These are phyloP conservation scores for Steinernema carpocapsae DNA, from an alignment of 2,888 invertebrate species.

Conservation along the genomic window DNA sequence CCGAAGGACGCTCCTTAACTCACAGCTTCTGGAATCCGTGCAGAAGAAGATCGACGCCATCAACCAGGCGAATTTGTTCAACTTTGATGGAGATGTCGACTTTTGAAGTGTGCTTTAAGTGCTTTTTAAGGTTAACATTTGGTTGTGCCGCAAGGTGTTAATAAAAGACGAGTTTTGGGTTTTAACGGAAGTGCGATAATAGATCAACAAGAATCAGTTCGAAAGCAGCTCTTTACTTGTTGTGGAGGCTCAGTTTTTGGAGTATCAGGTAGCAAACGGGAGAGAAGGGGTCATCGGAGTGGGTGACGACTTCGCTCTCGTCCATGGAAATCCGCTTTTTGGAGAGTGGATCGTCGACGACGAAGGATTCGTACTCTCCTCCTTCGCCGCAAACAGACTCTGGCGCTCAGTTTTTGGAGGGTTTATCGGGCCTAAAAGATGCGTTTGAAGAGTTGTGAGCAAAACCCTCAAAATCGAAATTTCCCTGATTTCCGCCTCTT, in stretches of 20 bases:
- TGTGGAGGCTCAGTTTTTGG: slow-evolving; percentile 81
- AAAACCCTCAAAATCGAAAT: too few species aligned
- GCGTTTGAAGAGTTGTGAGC: too few species aligned
- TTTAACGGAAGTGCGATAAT: too few species aligned
- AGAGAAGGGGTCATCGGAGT: slow-evolving; percentile 88
- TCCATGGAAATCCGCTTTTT: slow-evolving; percentile 70
- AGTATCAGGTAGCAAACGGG: slow-evolving; percentile 92
- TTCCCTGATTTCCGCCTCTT: too few species aligned
- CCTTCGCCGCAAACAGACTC: slow-evolving; percentile 96
- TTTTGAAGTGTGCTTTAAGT: too few species aligned
- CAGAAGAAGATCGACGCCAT: not conserved
- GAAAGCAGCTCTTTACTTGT: too few species aligned
- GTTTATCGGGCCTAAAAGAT: slow-evolving; percentile 88
- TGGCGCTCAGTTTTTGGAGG: slow-evolving; percentile 85
- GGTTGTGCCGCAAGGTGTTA: not conserved
- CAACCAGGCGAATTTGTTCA: slow-evolving; percentile 2
- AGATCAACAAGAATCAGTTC: not conserved
- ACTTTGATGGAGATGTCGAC: slow-evolving; percentile 2
- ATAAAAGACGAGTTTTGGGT: too few species aligned
- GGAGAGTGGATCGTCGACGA: slow-evolving; percentile 93
- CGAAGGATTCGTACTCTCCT: slow-evolving; percentile 97
- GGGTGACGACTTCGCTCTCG: slow-evolving; percentile 78
- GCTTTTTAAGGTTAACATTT: not conserved
- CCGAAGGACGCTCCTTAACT: not conserved
- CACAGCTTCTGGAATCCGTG: not conserved